phyloP scores from a whole-genome alignment of 1,140 invertebrate genomes.

The Nasonia giraulti region DNA sequence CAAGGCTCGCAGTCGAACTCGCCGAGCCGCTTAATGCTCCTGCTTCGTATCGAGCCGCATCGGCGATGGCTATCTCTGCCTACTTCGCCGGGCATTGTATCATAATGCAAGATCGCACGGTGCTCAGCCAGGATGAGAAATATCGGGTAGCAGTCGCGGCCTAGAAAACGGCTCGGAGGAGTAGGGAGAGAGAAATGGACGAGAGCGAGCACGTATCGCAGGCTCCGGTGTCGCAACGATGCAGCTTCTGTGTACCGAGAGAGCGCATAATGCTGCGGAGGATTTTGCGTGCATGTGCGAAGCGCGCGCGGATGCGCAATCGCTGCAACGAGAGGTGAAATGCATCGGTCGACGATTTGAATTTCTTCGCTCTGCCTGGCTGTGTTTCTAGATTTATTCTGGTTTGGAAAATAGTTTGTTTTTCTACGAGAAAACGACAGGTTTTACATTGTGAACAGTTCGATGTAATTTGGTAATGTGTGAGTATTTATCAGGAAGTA shows the following conservation, averaged over 20 bases:
- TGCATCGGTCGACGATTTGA: not conserved
- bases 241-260: not conserved
- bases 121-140: not conserved
- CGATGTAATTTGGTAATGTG: too few species aligned
- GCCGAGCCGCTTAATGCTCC: slow-evolving; percentile 13
- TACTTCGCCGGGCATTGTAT: slow-evolving; percentile 4
- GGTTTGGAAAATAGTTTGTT: too few species aligned
- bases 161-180: not conserved
- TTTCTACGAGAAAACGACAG: too few species aligned
- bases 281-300: not conserved
- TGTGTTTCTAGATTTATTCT: too few species aligned
- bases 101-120: not conserved
- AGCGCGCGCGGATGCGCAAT: not conserved
- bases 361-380: not conserved
- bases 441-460: too few species aligned
- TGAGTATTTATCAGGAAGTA: too few species aligned
- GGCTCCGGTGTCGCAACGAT: not conserved
- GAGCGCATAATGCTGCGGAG: too few species aligned
- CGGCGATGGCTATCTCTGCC: slow-evolving; percentile 9
- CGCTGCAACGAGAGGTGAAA: not conserved
- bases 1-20: not conserved
- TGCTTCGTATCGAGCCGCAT: not conserved
- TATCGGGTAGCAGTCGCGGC: not conserved
- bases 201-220: not conserved
- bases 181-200: not conserved